phyloP scores from a whole-genome alignment of 2,888 invertebrate genomes.

The Galerucella calmariensis region DNA sequence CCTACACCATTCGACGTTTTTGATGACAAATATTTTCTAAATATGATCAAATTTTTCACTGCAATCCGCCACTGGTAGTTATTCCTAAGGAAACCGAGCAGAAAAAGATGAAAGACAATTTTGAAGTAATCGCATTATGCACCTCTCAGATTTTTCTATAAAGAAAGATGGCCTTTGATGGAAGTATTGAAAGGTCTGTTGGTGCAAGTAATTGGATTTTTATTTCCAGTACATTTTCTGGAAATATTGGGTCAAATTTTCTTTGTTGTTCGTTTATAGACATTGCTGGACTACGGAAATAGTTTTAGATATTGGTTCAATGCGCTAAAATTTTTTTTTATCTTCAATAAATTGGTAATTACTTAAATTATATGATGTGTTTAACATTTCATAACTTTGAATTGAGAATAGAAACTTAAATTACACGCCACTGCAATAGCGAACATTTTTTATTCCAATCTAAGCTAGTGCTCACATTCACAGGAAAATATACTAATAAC shows the following conservation, averaged over 20 bases:
- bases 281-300: neutral
- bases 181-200: conserved; percentile 7
- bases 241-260: neutral
- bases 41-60: neutral
- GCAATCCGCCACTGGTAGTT: neutral
- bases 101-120: conserved; percentile 9
- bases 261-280: neutral
- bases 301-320: neutral
- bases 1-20: no score
- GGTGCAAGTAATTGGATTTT: neutral
- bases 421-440: no score
- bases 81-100: neutral
- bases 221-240: neutral
- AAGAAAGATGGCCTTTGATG: conserved; percentile 5
- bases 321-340: no score
- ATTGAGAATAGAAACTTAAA: no score
- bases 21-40: no score
- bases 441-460: no score
- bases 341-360: no score
- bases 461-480: no score
- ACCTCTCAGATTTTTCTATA: conserved; percentile 13
- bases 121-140: conserved; percentile 12
- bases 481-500: no score
- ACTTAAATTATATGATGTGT: no score
- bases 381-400: no score